Evolutionary conservation across 1,140 invertebrate genomes (phyloP), one percentile per base, ranked within the genome.

Genomic region (Pseudomyrmex cubaensis): DNA sequence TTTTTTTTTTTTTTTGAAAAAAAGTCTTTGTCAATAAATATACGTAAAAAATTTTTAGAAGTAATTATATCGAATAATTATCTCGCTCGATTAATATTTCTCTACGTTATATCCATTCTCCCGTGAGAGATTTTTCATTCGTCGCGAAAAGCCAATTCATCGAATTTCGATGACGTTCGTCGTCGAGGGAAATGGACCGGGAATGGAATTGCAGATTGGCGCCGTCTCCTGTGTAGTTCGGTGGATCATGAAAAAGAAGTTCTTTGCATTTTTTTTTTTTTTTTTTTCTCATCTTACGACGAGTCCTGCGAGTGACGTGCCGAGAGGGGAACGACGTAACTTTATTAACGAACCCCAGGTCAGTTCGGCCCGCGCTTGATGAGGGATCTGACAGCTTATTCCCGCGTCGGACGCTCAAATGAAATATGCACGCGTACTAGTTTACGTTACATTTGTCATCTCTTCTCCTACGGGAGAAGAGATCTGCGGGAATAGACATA

Each of bases 261-360:
- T 59, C 4, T 85, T 76, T 73, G 46, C 17, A 10, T 17, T 52
- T 48, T 44, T 66, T 69, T 63, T 77, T 82, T 74, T 12, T 10
- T 17, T 48, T 59, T 10, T 48, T 44, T 74, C 7, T 56, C 48
- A 48, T 83, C 85, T 85, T 83, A 59, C 70, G 20, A 76, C 35
- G 73, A 54, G 61, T 57, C 64, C 78, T 61, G 35, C 66, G 66
- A 80, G 62, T 62, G 73, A 80, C 67, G 22, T 44, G 20, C 50
- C 17, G 50, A 78, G 54, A 82, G 87, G 85, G 85, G 35, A 35
- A 35, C 35, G 35, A 84, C 80, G 61, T 90, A 90, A 90, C 83
- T 90, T 89, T 63, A 72, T 90, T 90, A 90, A 88, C 61, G 10
- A 84, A 85, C 89, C 90, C 87, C 87, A 87, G 83, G 89, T 90